phyloP scores from a whole-genome alignment of 2,797 vertebrate species.

The Clamator glandarius region DNA sequence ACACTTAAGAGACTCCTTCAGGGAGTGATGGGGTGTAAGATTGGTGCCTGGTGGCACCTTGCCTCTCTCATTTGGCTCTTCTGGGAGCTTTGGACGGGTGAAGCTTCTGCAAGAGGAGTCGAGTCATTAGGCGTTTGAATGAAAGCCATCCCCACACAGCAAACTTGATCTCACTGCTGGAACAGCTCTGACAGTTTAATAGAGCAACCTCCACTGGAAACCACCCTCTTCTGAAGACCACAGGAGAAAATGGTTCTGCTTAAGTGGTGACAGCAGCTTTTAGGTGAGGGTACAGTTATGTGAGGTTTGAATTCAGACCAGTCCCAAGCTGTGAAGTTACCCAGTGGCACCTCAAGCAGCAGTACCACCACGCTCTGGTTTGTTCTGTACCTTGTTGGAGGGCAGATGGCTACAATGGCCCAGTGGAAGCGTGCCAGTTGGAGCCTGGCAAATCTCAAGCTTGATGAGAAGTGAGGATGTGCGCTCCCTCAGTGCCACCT shows the following conservation, averaged over 20 bases:
- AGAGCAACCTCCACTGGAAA: not conserved
- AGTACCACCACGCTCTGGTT: fast-evolving
- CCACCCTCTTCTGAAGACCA: not conserved
- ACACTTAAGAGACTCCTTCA: fast-evolving
- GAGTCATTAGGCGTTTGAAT: not conserved
- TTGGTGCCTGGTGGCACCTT: not conserved
- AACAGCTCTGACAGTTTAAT: not conserved
- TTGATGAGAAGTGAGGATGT: not conserved
- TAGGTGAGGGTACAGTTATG: fast-evolving
- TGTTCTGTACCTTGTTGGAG: fast-evolving
- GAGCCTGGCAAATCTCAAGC: not conserved
- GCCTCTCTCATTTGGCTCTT: fast-evolving
- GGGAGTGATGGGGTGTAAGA: not conserved
- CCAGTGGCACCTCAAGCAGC: not conserved
- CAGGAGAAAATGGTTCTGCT: not conserved
- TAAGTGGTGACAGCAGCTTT: fast-evolving
- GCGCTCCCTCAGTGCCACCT: slow-evolving; percentile 1
- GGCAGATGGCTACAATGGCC: too few species aligned
- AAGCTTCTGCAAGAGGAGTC: not conserved
- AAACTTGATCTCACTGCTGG: not conserved
- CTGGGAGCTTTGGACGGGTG: not conserved
- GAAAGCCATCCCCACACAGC: not conserved
- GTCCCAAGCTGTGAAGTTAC: fast-evolving
- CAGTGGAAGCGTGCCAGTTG: not conserved
- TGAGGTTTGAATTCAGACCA: not conserved